Conservation (phyloP, 1,140 invertebrate species). For the Centruroides vittatus region DNA sequence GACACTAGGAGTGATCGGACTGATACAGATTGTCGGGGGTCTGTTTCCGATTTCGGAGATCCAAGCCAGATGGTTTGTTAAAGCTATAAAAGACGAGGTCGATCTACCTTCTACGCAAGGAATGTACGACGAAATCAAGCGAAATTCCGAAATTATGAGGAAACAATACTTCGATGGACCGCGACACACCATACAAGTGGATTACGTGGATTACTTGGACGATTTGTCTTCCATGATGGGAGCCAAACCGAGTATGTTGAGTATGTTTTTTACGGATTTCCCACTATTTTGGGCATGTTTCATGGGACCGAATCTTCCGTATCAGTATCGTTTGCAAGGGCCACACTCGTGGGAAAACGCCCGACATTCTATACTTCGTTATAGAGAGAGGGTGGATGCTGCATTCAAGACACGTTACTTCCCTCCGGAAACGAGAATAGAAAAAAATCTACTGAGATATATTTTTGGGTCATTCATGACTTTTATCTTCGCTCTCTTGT, state of each 20-base stretch:
- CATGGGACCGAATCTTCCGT: slow-evolving; percentile 31
- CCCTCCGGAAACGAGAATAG: too few relatives aligned
- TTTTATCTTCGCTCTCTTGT: too few relatives aligned
- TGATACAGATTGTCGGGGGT: slow-evolving; percentile 35
- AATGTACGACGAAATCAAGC: slow-evolving; percentile 29
- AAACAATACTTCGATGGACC: slow-evolving; percentile 19
- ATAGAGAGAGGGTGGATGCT: slow-evolving; percentile 5
- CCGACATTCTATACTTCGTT: slow-evolving; percentile 27
- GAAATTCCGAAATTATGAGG: slow-evolving; percentile 15
- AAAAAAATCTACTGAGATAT: too few relatives aligned
- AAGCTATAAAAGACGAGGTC: slow-evolving; percentile 12
- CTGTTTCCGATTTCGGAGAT: slow-evolving; percentile 38
- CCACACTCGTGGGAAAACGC: slow-evolving; percentile 32
- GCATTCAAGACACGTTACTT: slow-evolving; percentile 4
- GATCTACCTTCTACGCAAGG: slow-evolving; percentile 19
- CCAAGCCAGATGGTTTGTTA: slow-evolving; percentile 18
- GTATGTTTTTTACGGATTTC: slow-evolving; percentile 27
- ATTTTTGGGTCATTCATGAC: too few relatives aligned
- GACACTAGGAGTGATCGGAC: slow-evolving; percentile 34
- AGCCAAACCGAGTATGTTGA: slow-evolving; percentile 28
- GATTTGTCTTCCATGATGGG: slow-evolving; percentile 31
- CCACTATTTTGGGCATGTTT: slow-evolving; percentile 23
- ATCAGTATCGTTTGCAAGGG: slow-evolving; percentile 34
- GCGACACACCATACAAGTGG: slow-evolving; percentile 32
- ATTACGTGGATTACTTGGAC: slow-evolving; percentile 33